Percentiles rank a stretch among this genome's conserved stretches.
These are phyloP conservation scores for Graptemys geographica DNA, from an alignment of 2,797 vertebrate genomes.

Conservation along the genomic window DNA sequence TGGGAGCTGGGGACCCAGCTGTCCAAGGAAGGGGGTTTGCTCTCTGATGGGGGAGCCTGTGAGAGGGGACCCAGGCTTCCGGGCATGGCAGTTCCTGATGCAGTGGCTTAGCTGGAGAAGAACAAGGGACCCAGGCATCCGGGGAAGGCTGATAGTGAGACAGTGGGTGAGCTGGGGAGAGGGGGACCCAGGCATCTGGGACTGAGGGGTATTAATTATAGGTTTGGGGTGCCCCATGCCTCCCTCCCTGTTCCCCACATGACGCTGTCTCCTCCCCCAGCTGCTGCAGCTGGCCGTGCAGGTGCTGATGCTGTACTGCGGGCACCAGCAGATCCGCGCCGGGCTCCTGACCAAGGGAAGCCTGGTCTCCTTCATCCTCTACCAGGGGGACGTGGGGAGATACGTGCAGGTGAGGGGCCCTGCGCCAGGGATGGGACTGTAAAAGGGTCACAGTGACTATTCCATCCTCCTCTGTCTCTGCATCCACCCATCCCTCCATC, in stretches of 20 bases:
- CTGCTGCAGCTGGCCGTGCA: conserved; percentile 46
- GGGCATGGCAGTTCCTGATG: background rate
- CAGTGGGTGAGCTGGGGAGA: no score
- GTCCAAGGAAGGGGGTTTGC: no score
- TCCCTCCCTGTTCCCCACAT: no score
- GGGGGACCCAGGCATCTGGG: no score
- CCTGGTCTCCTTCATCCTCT: conserved; percentile 91
- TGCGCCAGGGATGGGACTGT: no score
- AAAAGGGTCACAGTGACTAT: background rate
- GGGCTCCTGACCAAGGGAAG: conserved; percentile 82
- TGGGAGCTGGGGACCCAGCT: no score
- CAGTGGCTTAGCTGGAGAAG: no score
- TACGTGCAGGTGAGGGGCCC: conserved; percentile 78
- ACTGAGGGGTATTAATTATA: no score
- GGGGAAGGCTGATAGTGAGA: background rate
- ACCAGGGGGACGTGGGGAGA: conserved; percentile 82
- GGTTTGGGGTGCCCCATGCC: no score
- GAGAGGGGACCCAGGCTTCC: background rate
- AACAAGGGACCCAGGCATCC: background rate
- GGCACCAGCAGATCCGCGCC: conserved; percentile 81
- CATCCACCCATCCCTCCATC: background rate
- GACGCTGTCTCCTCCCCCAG: background rate
- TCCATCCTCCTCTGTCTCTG: background rate
- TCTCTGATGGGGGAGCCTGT: no score
- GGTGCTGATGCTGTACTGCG: conserved; percentile 82